Conservation (phyloP, 2,888 invertebrate genomes). For the Monopis laevigella region DNA sequence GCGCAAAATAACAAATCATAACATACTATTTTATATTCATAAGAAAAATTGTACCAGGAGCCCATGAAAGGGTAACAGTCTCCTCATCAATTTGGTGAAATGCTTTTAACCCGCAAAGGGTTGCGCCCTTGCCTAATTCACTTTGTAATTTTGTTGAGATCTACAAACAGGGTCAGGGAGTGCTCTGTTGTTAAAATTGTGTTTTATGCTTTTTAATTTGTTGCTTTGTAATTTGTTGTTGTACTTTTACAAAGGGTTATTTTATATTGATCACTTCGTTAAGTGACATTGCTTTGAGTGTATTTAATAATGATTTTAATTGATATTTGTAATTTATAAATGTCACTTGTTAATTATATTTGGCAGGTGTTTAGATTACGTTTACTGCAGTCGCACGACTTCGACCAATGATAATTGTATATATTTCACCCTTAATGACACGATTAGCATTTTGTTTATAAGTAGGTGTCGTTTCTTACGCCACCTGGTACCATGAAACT, state of each 20-base stretch:
- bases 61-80: no score
- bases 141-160: conserved; percentile 46
- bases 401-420: background rate
- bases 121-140: conserved; percentile 22
- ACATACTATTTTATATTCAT: no score
- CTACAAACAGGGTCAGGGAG: background rate
- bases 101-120: conserved; percentile 27
- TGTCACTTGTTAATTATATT: no score
- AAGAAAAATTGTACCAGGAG: no score
- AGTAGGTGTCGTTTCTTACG: background rate
- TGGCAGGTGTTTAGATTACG: no score
- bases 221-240: conserved; percentile 21
- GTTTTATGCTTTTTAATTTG: conserved; percentile 62
- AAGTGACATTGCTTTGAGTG: no score
- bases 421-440: background rate
- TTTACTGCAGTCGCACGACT: no score
- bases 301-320: no score
- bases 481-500: conserved; percentile 45
- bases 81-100: conserved; percentile 22
- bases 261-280: no score
- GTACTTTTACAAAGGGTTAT: conserved; percentile 19
- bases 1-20: no score
- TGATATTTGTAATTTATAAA: no score
- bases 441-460: background rate
- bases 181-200: conserved; percentile 27